Conservation (phyloP, 2,113 vertebrate genomes). For the Myrmecobius fasciatus region DNA sequence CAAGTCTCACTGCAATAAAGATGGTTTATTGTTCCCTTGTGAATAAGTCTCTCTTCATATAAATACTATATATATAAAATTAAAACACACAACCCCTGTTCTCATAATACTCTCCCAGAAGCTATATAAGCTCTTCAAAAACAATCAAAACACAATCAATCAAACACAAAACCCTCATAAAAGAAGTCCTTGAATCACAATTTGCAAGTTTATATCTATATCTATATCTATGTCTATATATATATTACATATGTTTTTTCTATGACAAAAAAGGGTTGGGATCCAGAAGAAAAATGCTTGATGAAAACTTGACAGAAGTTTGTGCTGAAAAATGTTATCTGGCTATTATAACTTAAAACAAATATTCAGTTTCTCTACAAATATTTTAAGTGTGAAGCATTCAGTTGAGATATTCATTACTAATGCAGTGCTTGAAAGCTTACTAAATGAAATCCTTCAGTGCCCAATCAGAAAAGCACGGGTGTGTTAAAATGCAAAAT, state of each 20-base stretch:
- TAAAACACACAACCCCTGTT: slow-evolving; percentile 45
- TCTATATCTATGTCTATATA: slow-evolving; percentile 82
- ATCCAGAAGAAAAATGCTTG: slow-evolving; percentile 70
- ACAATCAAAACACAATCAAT: slow-evolving; percentile 56
- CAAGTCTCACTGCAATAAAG: slow-evolving; percentile 77
- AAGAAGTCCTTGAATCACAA: slow-evolving; percentile 79
- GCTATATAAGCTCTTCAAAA: slow-evolving; percentile 15
- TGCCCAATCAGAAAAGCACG: slow-evolving; percentile 69
- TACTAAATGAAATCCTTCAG: slow-evolving; percentile 66
- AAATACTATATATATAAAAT: slow-evolving; percentile 75
- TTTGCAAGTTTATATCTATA: slow-evolving; percentile 84
- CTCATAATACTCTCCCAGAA: slow-evolving; percentile 26
- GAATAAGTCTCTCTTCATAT: slow-evolving; percentile 82
- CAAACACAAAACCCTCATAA: slow-evolving; percentile 70
- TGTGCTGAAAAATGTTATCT: slow-evolving; percentile 72
- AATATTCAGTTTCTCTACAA: slow-evolving; percentile 67
- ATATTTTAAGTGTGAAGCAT: slow-evolving; percentile 72
- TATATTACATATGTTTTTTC: no score
- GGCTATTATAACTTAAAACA: slow-evolving; percentile 79
- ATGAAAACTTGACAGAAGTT: slow-evolving; percentile 67
- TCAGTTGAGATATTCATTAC: slow-evolving; percentile 66
- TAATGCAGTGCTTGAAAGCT: slow-evolving; percentile 65
- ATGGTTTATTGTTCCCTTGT: slow-evolving; percentile 77
- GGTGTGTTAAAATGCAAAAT: slow-evolving; percentile 63
- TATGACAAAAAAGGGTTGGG: slow-evolving; percentile 25